Evolutionary conservation across 2,888 invertebrate species (phyloP), one percentile per base, ranked within the genome.

Genomic region (Epiperipatus broadwayi): DNA sequence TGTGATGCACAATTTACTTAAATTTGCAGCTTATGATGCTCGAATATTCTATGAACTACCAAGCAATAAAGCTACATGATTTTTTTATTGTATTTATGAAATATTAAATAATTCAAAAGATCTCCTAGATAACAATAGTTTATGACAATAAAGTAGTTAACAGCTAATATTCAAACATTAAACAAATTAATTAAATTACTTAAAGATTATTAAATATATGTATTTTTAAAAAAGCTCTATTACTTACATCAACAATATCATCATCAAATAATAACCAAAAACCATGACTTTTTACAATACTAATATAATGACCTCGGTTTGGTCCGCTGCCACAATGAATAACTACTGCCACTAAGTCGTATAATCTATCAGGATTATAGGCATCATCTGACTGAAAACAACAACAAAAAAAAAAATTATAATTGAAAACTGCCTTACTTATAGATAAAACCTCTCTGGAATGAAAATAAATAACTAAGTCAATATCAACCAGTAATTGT

Each of bases 251-350:
- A 47, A 99, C 97, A 76, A 95, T 89, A 58, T 99, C 97, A 64
- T 99, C 97, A 61, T 99, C 97, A 65, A 99, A 99, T 4, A 99
- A 72, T 48, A 99, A 68, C 97, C 97, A 99, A 62, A 95, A 84
- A 40, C 93, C 91, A 64, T 95, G 91, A 60, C 89, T 89, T 66
- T 97, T 99, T 41, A 99, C 97, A 60, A 99, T 91, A 61, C 89
- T 91, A 62, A 99, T 97, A 66, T 99, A 99, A 63, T 99, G 97
- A 20, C 97, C 97, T 43, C 97, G 72, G 66, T 97, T 99, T 49
- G 95, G 93, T 36, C 97, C 95, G 47, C 89, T 91, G 46, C 97
- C 97, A 64, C 97, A 99, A 65, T 99, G 97, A 52, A 99, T 91
- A 48, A 99, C 97, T 49, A 97, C 95, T 30, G 97, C 95, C 46